Evolutionary conservation across 2,797 vertebrate genomes (phyloP).

Genomic region (Podarcis siculus): DNA sequence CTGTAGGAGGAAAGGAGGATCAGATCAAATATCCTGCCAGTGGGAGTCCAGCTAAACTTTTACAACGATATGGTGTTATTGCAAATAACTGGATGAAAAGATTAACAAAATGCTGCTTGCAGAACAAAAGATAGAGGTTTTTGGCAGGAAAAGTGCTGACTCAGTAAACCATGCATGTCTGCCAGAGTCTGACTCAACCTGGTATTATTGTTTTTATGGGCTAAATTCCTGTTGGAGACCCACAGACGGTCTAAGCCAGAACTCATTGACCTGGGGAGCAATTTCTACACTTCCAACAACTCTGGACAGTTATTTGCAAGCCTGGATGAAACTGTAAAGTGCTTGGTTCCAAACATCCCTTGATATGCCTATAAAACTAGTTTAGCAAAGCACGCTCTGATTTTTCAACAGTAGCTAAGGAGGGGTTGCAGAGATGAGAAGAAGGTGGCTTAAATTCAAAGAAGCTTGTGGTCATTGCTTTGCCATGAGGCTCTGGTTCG

Average conservation of each 20-base stretch:
- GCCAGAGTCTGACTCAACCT: not conserved
- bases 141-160: not conserved
- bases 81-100: not conserved
- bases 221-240: not conserved
- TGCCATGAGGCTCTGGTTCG: too few species aligned
- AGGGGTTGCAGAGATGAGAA: too few species aligned
- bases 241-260: not conserved
- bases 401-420: not conserved
- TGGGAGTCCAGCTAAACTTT: not conserved
- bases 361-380: not conserved
- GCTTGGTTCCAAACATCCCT: not conserved
- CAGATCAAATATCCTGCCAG: not conserved
- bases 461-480: too few species aligned
- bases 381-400: not conserved
- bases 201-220: not conserved
- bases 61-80: not conserved
- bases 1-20: too few species aligned
- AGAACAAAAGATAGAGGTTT: not conserved
- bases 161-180: not conserved
- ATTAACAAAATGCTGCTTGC: not conserved
- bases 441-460: not conserved
- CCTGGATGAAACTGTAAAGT: not conserved
- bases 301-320: not conserved
- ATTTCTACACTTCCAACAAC: not conserved
- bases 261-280: not conserved